Conservation (phyloP, 2,797 vertebrate species). For the Cuculus canorus region DNA sequence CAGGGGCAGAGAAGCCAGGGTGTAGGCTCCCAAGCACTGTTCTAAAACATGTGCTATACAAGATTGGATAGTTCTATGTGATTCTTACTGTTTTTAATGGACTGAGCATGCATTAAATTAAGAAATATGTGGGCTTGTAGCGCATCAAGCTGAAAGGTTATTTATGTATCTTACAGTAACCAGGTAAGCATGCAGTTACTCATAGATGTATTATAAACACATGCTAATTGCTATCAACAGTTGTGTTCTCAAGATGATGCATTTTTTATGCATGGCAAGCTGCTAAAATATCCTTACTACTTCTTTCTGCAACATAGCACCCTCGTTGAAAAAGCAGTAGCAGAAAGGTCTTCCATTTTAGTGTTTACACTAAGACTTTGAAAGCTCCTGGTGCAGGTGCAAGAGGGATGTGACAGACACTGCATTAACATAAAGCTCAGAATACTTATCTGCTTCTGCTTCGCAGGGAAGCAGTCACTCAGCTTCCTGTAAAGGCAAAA, state of each 20-base stretch:
- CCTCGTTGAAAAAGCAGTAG: neutral
- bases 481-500: constrained; percentile 3
- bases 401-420: constrained; percentile 45
- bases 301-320: constrained; percentile 7
- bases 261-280: neutral
- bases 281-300: constrained; percentile 19
- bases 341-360: constrained; percentile 28
- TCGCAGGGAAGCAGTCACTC: constrained; percentile 30
- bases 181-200: constrained; percentile 35
- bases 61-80: neutral
- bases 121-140: neutral
- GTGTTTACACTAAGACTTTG: neutral
- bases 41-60: neutral
- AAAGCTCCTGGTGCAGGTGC: neutral
- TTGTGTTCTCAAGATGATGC: neutral
- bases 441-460: constrained; percentile 16
- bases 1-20: neutral
- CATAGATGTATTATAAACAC: neutral
- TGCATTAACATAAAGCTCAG: constrained; percentile 30
- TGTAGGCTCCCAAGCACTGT: neutral
- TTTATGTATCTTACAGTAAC: neutral
- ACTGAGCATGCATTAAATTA: neutral
- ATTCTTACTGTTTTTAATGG: neutral
- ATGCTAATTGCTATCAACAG: constrained; percentile 12
- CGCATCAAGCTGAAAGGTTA: neutral